Conservation (phyloP, 2,888 invertebrate species). For the Flabesymbios commensalis region DNA sequence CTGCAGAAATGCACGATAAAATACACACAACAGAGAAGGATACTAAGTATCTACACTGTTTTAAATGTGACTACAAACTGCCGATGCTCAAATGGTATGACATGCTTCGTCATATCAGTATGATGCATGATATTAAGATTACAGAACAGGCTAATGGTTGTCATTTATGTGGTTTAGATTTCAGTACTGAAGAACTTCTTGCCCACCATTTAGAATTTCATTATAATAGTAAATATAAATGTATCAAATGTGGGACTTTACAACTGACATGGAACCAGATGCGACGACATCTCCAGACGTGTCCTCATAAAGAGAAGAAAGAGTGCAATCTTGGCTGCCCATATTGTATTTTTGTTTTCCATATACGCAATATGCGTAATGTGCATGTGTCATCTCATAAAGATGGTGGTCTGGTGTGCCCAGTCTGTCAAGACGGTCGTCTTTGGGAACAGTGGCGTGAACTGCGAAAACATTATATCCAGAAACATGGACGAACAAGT, state of each 20-base stretch:
- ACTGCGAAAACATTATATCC: slow-evolving; percentile 34
- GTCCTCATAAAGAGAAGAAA: slow-evolving; percentile 16
- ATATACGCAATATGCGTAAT: slow-evolving; percentile 27
- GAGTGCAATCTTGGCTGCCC: slow-evolving; percentile 32
- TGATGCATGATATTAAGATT: slow-evolving; percentile 19
- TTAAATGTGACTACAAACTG: slow-evolving; percentile 22
- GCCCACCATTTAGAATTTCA: slow-evolving; percentile 30
- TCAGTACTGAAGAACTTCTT: slow-evolving; percentile 24
- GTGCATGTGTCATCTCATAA: slow-evolving; percentile 33
- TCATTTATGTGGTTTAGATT: slow-evolving; percentile 26
- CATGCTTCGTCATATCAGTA: slow-evolving; percentile 29
- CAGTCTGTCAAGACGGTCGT: slow-evolving; percentile 25
- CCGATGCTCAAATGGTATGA: slow-evolving; percentile 28
- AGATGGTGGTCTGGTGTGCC: slow-evolving; percentile 28
- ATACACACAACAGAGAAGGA: background rate
- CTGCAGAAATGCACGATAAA: slow-evolving; percentile 24
- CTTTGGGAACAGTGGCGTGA: slow-evolving; percentile 28
- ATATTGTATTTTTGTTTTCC: slow-evolving; percentile 36
- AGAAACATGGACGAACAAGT: slow-evolving; percentile 17
- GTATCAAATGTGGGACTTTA: slow-evolving; percentile 29
- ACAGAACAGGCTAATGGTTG: slow-evolving; percentile 14
- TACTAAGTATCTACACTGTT: slow-evolving; percentile 7
- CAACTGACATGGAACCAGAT: slow-evolving; percentile 33
- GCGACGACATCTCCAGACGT: slow-evolving; percentile 23
- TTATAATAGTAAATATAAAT: slow-evolving; percentile 35